Evolutionary conservation across 1,140 invertebrate species (phyloP).

Genomic region (Cepaea nemoralis): DNA sequence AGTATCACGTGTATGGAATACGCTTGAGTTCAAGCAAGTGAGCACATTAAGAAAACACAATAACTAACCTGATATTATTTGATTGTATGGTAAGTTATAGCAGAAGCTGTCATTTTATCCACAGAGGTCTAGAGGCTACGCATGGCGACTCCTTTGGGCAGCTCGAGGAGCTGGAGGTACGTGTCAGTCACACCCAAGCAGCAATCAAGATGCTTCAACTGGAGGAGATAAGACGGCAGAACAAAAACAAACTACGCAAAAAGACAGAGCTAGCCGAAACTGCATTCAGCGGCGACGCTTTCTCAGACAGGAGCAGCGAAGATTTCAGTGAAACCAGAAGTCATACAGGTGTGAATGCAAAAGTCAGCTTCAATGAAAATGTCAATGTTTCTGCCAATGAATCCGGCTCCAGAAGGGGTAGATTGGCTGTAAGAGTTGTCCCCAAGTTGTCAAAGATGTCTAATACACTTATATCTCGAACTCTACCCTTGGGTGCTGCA

Average conservation of each 20-base stretch:
- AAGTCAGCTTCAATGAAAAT: not conserved
- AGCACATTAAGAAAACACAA: no score
- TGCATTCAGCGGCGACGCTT: not conserved
- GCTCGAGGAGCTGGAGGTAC: not conserved
- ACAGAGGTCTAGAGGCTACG: not conserved
- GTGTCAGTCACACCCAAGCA: not conserved
- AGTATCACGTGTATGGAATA: no score
- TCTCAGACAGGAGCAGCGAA: not conserved
- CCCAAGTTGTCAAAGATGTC: no score
- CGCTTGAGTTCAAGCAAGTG: no score
- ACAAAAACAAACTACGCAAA: not conserved
- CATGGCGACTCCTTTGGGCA: not conserved
- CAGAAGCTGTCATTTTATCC: no score
- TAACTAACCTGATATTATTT: no score
- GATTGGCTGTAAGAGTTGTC: no score
- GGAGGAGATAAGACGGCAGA: not conserved
- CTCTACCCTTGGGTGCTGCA: no score
- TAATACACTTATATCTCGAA: no score
- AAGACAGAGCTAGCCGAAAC: not conserved
- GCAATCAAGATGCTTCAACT: not conserved
- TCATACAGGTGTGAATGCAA: no score
- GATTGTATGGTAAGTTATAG: no score
- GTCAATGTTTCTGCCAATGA: not conserved
- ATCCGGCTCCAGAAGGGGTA: no score
- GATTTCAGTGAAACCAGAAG: not conserved